phyloP scores from a whole-genome alignment of 2,888 invertebrate genomes.

The Parascotia fuliginaria region DNA sequence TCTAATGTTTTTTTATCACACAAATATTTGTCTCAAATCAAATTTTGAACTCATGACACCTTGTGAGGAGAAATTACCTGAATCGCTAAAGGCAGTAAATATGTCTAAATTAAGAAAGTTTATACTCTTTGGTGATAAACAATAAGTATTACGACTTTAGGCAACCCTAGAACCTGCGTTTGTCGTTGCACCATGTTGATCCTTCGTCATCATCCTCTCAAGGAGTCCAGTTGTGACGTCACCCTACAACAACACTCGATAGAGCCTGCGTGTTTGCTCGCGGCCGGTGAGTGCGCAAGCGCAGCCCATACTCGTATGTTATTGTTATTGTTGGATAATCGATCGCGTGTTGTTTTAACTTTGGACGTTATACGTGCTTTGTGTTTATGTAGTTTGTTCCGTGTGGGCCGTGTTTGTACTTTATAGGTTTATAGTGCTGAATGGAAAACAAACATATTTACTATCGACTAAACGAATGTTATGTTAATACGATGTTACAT shows the following conservation, averaged over 20 bases:
- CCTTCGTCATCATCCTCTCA: constrained; percentile 5
- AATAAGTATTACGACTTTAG: background rate
- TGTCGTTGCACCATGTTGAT: constrained; percentile 3
- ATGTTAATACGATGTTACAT: too few species aligned
- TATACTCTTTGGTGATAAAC: too few species aligned
- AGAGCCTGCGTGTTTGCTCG: constrained; percentile 4
- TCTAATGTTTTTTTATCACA: too few species aligned
- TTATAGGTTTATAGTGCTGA: background rate
- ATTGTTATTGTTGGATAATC: constrained; percentile 20
- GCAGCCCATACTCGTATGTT: background rate
- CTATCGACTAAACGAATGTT: too few species aligned
- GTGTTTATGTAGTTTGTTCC: background rate
- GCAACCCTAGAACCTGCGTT: background rate
- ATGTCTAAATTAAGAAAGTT: too few species aligned
- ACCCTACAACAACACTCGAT: constrained; percentile 12
- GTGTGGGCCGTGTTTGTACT: background rate
- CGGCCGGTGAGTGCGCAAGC: constrained; percentile 2
- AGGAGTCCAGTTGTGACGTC: constrained; percentile 9
- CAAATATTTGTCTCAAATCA: too few species aligned
- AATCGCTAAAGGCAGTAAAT: too few species aligned
- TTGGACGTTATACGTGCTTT: constrained; percentile 7
- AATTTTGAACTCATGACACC: too few species aligned
- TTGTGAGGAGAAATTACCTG: too few species aligned
- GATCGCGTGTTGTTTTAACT: constrained; percentile 15
- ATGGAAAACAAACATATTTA: too few species aligned